Percentiles rank a stretch among this genome's conserved stretches.
Evolutionary conservation across 2,113 vertebrate genomes (phyloP).

Genomic region (Melanerpes aurifrons): DNA sequence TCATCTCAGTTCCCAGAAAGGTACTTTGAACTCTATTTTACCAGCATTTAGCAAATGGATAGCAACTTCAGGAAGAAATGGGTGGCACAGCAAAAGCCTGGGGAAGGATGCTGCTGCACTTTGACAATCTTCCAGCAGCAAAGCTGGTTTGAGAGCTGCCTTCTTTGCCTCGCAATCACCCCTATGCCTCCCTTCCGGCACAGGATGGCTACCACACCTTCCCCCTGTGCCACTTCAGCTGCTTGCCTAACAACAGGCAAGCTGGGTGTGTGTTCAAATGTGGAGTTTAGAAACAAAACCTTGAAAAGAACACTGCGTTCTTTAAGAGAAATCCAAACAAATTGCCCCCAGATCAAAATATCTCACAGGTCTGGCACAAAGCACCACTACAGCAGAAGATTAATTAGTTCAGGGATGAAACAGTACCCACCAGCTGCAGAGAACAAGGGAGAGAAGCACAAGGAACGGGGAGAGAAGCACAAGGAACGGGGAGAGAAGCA

Average conservation of each 20-base stretch:
- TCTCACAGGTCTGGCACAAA: neutral
- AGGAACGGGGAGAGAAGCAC: neutral
- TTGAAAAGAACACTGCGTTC: neutral
- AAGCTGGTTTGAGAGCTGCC: conserved; percentile 28
- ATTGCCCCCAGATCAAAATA: conserved; percentile 34
- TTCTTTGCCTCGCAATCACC: neutral
- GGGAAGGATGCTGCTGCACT: neutral
- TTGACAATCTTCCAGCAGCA: fast-evolving
- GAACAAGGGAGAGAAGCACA: neutral
- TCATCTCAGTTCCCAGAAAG: neutral
- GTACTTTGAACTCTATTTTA: neutral
- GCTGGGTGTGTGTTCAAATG: fast-evolving
- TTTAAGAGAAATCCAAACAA: conserved; percentile 37
- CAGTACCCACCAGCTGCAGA: neutral
- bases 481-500: neutral
- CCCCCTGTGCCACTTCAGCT: neutral
- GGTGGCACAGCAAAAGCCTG: neutral
- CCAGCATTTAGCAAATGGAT: neutral
- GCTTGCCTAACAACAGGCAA: neutral
- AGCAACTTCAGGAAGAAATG: neutral
- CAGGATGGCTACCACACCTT: conserved; percentile 12
- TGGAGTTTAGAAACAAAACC: conserved; percentile 14
- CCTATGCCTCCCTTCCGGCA: neutral
- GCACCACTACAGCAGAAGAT: neutral
- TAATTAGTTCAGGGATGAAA: neutral